Base-by-base conservation (phyloP, 2,888 invertebrate genomes). In the Mesoligia furuncula region DNA sequence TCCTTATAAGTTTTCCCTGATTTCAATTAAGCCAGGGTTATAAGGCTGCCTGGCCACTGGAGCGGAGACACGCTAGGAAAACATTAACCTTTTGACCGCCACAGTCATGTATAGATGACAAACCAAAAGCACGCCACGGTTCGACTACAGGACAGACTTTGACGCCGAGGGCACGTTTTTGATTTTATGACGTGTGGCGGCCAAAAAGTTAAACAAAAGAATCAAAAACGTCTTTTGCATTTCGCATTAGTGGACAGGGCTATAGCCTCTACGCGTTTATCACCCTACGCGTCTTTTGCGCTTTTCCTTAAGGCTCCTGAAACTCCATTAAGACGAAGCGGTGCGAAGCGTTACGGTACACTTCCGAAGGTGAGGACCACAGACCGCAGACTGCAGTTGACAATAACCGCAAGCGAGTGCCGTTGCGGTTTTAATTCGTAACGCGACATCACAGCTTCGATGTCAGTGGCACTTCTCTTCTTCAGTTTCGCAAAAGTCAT, bases 1-100 rank as follows among this genome's bases (percentile, higher is more conserved):
- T 57, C n/a, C 75, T 85, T 81, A 75, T 85, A 84, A 73, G 81
- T 84, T 85, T 66, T 69, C 66, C 61, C 45, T 75, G 69, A 70
- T 85, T 80, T 75, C 72, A 81, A 84, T 77, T 75, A 73, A 75
- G 66, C 15, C 17, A 20, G 67, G 36, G 11, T 27, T 64, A n/a
- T 84, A 84, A 77, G 75, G 42, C 72, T 62, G 27, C 15, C 5
- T 36, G 42, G 15, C 31, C 11, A 61, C 36, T 66, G 15, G 4
- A 48, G 15, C 9, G 1, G 2, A n/a, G 20, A 64, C 1, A 2
- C 1, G 1, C 17, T 54, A 24, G 64, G 11, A 65, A 51, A 39
- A 31, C 9, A 17, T 0, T 39, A n/a, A n/a, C n/a, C n/a, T n/a
- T n/a, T n/a, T n/a, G n/a, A n/a, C n/a, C n/a, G n/a, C n/a, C n/a